Base-by-base conservation (phyloP, 2,888 invertebrate species). In the Pegoplata infirma region DNA sequence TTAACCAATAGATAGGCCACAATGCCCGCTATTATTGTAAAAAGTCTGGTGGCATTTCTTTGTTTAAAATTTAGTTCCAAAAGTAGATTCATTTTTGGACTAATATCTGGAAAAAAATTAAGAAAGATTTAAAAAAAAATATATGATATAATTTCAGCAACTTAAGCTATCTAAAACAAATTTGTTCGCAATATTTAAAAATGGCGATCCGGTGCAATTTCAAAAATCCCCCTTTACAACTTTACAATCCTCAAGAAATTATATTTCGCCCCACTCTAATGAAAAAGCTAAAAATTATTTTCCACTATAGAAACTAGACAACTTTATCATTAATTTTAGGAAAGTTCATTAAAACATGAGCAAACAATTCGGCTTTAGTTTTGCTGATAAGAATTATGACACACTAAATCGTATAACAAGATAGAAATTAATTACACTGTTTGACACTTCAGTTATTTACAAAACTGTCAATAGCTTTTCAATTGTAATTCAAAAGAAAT, bases 51-150 rank as follows among this genome's bases (percentile, higher is more conserved):
- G 23, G 84, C 83, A 71, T 85, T 80, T 73, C 84, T 84, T 79
- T 89, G 87, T 58, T 86, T 87, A n/a, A 84, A 78, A 69, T 88
- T 86, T 25, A 89, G 78, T 75, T 86, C 86, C 58, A 88, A 56
- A 32, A 85, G 79, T 55, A 89, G 82, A 55, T 86, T 84, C 86
- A 86, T 86, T 23, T 14, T 64, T 44, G 16, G 4, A 46, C 21
- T 61, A 58, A 19, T n/a, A n/a, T 55, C 78, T 78, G 69, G 1
- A 74, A 78, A 36, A 46, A 53, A 17, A 36, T 25, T 32, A 49
- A 21, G 12, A 23, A 49, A 23, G 12, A 36, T 12, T 36, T 1
- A 1, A 16, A 55, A n/a, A n/a, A n/a, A n/a, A n/a, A n/a, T n/a
- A n/a, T n/a, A n/a, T n/a, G n/a, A n/a, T n/a, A 16, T 17, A 36